These are phyloP conservation scores for Gandaritis pyraliata DNA, from an alignment of 2,888 invertebrate genomes.

Conservation along the genomic window DNA sequence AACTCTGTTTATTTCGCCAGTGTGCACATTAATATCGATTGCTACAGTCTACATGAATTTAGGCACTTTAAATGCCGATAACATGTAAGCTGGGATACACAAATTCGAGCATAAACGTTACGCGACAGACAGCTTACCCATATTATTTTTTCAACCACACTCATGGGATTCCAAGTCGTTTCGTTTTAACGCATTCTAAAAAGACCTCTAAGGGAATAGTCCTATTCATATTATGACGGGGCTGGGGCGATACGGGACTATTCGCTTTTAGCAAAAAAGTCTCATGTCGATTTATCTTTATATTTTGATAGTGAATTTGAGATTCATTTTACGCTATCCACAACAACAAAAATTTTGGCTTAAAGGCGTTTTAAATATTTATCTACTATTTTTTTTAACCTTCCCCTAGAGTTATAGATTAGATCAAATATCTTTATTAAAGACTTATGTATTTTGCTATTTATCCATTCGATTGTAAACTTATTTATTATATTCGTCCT, in stretches of 20 bases:
- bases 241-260: constrained; percentile 5
- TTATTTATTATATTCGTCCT: background rate
- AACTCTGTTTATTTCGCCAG: constrained; percentile 17
- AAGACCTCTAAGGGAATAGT: constrained; percentile 49
- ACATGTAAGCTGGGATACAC: constrained; percentile 47
- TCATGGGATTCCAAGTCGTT: constrained; percentile 57
- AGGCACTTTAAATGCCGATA: constrained; percentile 42
- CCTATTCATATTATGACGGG: constrained; percentile 10
- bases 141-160: constrained; percentile 65
- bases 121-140: constrained; percentile 46
- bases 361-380: too few relatives aligned
- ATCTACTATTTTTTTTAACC: too few relatives aligned
- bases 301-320: too few relatives aligned
- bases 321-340: too few relatives aligned
- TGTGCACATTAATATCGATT: constrained; percentile 36
- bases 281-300: background rate
- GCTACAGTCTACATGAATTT: constrained; percentile 34
- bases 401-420: too few relatives aligned
- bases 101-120: constrained; percentile 48
- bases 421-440: too few relatives aligned
- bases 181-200: constrained; percentile 73
- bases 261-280: background rate
- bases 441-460: too few relatives aligned
- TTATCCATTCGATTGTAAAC: too few relatives aligned
- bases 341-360: too few relatives aligned